Evolutionary conservation across 2,113 vertebrate species (phyloP), one percentile per base, ranked within the genome.

Genomic region (Dicerorhinus sumatrensis): DNA sequence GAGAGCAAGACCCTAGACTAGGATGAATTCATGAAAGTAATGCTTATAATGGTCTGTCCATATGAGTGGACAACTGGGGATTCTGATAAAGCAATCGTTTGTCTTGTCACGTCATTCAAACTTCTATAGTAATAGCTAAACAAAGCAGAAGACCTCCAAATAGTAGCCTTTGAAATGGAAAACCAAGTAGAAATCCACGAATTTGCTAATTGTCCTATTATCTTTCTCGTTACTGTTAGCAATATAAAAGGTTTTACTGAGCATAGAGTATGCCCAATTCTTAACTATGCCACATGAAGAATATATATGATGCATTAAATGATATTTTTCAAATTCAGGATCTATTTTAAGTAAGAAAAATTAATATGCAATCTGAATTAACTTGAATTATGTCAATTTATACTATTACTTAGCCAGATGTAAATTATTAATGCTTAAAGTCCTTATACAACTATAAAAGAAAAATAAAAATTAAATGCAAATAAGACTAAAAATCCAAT

Each of bases 401-500:
- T 72, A 36, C 2, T 73, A 73, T 85, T 76, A 51, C 17, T 72
- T 95, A 79, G 36, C 8, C 20, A 90, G 5, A 81, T 77, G 62
- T 73, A 46, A 80, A 88, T 82, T 83, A 73, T n/a, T 83, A 63
- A 83, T 46, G 13, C 21, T 89, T 80, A 76, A 48, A 48, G 3
- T 11, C 8, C 10, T 93, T 63, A 54, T 31, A 31, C 4, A 88
- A 84, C 51, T 70, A 56, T 62, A 62, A 39, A 75, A 91, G 31
- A 69, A 94, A 73, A 94, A 39, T 31, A 73, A 46, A 91, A 76
- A 89, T 56, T 84, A 79, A 97, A 81, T 89, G 48, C 51, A 87
- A 72, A 67, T 88, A 83, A 67, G 67, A 73, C 31, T 94, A 29
- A 67, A 92, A 95, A 85, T 42, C 42, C 60, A 96, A 84, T 81